These are phyloP conservation scores for Acanthochromis polyacanthus DNA, from an alignment of 2,113 vertebrate species.

Conservation along the genomic window DNA sequence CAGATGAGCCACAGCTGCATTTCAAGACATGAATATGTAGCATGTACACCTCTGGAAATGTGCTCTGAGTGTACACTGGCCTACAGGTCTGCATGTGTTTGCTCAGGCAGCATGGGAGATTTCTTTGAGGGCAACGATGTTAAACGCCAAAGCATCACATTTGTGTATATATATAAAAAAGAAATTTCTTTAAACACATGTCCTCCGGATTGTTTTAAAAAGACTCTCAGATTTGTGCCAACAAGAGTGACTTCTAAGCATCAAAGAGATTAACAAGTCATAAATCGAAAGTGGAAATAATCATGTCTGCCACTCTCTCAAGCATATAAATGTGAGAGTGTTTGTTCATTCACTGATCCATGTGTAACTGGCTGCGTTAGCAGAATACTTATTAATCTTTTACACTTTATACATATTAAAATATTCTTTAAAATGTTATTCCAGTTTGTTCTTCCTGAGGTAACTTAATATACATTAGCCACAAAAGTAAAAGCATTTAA, in stretches of 20 bases:
- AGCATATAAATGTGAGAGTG: slow-evolving; percentile 35
- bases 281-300: slow-evolving; percentile 76
- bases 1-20: slow-evolving; percentile 65
- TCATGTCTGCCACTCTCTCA: slow-evolving; percentile 47
- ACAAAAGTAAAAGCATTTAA: slow-evolving; percentile 9
- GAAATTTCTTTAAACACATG: slow-evolving; percentile 48
- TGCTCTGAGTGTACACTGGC: slow-evolving; percentile 47
- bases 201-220: slow-evolving; percentile 55
- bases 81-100: slow-evolving; percentile 50
- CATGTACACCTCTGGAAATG: slow-evolving; percentile 65
- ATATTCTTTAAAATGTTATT: slow-evolving; percentile 12
- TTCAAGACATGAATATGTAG: slow-evolving; percentile 62
- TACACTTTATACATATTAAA: not conserved
- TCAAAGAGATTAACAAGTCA: slow-evolving; percentile 77
- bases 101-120: slow-evolving; percentile 40
- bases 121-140: slow-evolving; percentile 51
- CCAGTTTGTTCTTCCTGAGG: not conserved
- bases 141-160: slow-evolving; percentile 52
- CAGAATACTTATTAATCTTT: slow-evolving; percentile 1
- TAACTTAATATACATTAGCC: slow-evolving; percentile 14
- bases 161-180: slow-evolving; percentile 14
- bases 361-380: slow-evolving; percentile 50
- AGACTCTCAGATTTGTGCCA: slow-evolving; percentile 46
- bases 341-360: slow-evolving; percentile 54
- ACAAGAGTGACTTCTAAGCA: slow-evolving; percentile 65